A percentile compares a stretch with the other conserved stretches of the same genome.
These are phyloP conservation scores for Orthosia gothica DNA, from an alignment of 2,888 invertebrate species.

Conservation along the genomic window DNA sequence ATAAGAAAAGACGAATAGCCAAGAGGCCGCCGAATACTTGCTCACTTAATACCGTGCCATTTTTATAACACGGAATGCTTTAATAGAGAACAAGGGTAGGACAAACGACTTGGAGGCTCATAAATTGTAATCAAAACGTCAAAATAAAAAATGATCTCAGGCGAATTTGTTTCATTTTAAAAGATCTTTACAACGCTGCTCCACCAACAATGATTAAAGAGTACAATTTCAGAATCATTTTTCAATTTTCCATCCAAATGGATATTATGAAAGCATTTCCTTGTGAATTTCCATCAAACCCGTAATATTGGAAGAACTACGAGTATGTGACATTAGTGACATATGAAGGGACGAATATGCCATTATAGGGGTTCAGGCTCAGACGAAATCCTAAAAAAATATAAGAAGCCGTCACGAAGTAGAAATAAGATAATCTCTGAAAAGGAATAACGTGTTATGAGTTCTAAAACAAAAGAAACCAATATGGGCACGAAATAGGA, in stretches of 20 bases:
- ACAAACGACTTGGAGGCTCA: slow-evolving; percentile 53
- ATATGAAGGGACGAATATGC: slow-evolving; percentile 57
- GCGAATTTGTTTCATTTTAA: slow-evolving; percentile 57
- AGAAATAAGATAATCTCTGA: slow-evolving; percentile 50
- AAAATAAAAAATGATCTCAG: slow-evolving; percentile 65
- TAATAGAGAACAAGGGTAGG: slow-evolving; percentile 47
- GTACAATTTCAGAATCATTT: slow-evolving; percentile 34
- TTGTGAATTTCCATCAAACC: slow-evolving; percentile 52
- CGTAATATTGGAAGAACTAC: slow-evolving; percentile 47
- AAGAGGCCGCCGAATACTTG: slow-evolving; percentile 36
- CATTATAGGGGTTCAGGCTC: slow-evolving; percentile 58
- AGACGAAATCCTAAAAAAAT: slow-evolving; percentile 62
- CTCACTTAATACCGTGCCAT: slow-evolving; percentile 31
- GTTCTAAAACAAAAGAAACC: slow-evolving; percentile 34
- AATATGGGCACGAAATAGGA: slow-evolving; percentile 14
- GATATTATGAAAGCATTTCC: slow-evolving; percentile 50
- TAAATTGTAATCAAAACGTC: slow-evolving; percentile 63
- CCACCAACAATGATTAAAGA: slow-evolving; percentile 38
- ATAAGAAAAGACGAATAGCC: slow-evolving; percentile 46
- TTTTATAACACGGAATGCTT: slow-evolving; percentile 42
- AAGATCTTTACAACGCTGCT: slow-evolving; percentile 42
- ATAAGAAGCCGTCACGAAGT: slow-evolving; percentile 35
- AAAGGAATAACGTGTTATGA: slow-evolving; percentile 55
- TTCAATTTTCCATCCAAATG: slow-evolving; percentile 24
- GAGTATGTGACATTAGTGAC: slow-evolving; percentile 49